Conservation (phyloP, 1,140 invertebrate genomes). For the Drosophila aff. region DNA sequence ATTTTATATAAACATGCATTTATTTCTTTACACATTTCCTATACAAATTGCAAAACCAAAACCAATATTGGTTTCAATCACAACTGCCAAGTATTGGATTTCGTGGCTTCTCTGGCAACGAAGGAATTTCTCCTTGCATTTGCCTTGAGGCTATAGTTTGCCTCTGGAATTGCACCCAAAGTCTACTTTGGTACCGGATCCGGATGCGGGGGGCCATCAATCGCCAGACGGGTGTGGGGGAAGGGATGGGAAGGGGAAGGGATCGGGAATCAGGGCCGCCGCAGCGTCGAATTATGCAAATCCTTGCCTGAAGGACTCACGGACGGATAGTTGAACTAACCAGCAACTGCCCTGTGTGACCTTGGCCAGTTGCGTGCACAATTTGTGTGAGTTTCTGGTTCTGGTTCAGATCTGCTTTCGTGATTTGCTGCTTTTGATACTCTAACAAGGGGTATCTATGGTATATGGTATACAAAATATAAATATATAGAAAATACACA, state of each 20-base stretch:
- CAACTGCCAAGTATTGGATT: background rate
- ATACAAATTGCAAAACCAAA: background rate
- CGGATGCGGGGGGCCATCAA: constrained; percentile 29
- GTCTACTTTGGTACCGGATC: constrained; percentile 10
- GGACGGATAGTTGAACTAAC: constrained; percentile 35
- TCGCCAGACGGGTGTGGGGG: constrained; percentile 1
- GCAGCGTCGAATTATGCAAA: constrained; percentile 50
- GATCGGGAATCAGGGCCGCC: constrained; percentile 33
- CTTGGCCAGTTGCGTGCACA: constrained; percentile 56
- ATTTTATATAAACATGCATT: too few species aligned
- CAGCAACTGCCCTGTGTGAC: constrained; percentile 32
- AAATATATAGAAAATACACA: background rate
- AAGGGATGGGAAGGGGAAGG: background rate
- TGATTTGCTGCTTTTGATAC: constrained; percentile 21
- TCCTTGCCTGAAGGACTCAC: constrained; percentile 27
- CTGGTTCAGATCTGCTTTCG: constrained; percentile 26
- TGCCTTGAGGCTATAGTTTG: background rate
- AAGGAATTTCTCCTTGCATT: background rate
- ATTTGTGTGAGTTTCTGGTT: constrained; percentile 50
- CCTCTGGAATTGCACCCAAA: constrained; percentile 2
- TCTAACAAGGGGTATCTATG: background rate
- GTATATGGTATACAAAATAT: background rate
- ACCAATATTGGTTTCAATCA: background rate
- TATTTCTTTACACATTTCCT: background rate
- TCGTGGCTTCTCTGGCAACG: background rate